Base-by-base conservation (phyloP, 2,113 vertebrate species). In the Chaetura pelagica region DNA sequence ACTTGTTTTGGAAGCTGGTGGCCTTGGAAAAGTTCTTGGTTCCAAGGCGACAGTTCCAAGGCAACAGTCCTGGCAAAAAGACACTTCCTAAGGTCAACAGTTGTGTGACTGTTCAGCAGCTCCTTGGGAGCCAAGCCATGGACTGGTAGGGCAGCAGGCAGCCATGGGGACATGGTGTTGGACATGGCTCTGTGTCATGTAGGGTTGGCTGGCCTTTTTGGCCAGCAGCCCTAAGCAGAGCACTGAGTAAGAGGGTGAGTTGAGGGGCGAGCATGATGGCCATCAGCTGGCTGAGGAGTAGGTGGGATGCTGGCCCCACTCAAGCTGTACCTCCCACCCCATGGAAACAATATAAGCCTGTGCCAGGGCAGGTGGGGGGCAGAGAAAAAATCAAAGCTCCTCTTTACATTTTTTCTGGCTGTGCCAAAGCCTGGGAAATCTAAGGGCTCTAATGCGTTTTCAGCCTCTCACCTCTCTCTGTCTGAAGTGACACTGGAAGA, bases 161-260 rank as follows among this genome's bases (percentile, higher is more conserved):
- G 55, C 9, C 62, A 22, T 0, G 0, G 29, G 57, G 30, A 46
- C 9, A 2, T 3, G 10, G 29, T 15, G 22, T 8, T 80, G 29
- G 11, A n/a, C n/a, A n/a, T n/a, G n/a, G n/a, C 32, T 49, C 66
- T 49, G 54, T 52, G 46, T 34, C 0, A 0, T 10, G 57, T 19
- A 59, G 52, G 48, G 14, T 55, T 78, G 57, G 6, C 30, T 72
- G 80, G 23, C 12, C 7, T 11, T 16, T 59, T 40, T 0, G 1
- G 9, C 1, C 2, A 74, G 44, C 48, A 48, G 4, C 16, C 44
- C 66, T 48, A 10, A 48, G 54, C 72, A 34, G 26, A 52, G 4
- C 0, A 0, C 0, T 32, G 44, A 35, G 5, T 19, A n/a, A 44
- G 7, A 4, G 12, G 2, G 13, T 74, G 22, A 38, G 16, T 64